Evolutionary conservation across 2,113 vertebrate genomes (phyloP), one percentile per base, ranked within the genome.

Genomic region (Peromyscus maniculatus): DNA sequence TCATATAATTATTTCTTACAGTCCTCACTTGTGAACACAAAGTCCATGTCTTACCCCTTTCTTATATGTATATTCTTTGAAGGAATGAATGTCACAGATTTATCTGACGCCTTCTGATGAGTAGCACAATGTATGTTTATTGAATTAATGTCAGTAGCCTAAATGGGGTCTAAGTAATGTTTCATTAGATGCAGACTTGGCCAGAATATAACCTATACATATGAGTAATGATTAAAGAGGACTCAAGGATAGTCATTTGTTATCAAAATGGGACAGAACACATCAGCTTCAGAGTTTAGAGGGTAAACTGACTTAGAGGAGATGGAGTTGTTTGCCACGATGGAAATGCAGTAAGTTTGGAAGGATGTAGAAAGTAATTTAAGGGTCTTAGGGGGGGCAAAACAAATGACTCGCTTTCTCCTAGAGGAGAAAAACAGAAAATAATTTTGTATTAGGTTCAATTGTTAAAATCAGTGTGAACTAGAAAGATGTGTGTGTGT

Each of bases 261-360:
- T 87, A 91, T 80, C 93, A 93, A 98, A 97, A 79, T 74, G 94
- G 55, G 36, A 59, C 21, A 88, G 93, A 94, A 97, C 83, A 94
- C 96, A 97, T 97, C 93, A 92, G 84, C 94, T 98, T 97, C 95
- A 26, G 97, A 91, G 88, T 57, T 92, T 94, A 95, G 64, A 96
- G 98, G 95, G 95, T 97, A 95, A 98, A 98, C 94, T 96, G 97
- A 96, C 75, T 82, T n/a, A 94, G 95, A 82, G 82, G 92, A 97
- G 97, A 96, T 97, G 92, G 94, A 97, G 97, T 13, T 96, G 92
- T 98, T 98, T 98, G 74, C 93, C 90, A 88, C 39, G 64, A 95
- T 67, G 92, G 98, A 97, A 96, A 88, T 93, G 87, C 87, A 96
- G n/a, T 57, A 80, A 95, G 2, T 52, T 90, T 36, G 77, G 69